A percentile compares a stretch with the other conserved stretches of the same genome.
Conservation (phyloP, 2,113 vertebrate species). For the Pachyramphus minor region DNA sequence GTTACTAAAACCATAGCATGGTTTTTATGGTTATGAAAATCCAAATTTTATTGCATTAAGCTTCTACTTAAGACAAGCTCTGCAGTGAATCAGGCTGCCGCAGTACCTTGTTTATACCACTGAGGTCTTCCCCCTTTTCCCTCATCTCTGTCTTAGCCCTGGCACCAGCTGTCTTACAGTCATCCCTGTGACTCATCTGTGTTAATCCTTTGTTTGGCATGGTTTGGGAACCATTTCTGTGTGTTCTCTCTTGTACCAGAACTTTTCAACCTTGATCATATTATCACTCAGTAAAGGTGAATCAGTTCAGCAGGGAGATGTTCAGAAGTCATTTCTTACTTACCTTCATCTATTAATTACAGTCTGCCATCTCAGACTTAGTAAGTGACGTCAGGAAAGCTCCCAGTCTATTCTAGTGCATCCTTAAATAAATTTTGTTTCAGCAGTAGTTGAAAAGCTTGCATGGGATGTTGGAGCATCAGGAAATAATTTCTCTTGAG, state of each 20-base stretch:
- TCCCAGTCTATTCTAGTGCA: neutral
- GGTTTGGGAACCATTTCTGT: neutral
- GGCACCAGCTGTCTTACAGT: neutral
- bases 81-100: neutral
- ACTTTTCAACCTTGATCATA: neutral
- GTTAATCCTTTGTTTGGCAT: neutral
- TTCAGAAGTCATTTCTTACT: neutral
- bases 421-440: neutral
- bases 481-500: neutral
- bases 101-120: neutral
- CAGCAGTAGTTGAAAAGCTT: neutral
- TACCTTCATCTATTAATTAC: neutral
- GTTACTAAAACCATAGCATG: neutral
- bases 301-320: neutral
- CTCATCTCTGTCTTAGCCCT: neutral
- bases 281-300: neutral
- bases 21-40: neutral
- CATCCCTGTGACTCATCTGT: neutral
- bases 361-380: neutral
- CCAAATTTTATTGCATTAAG: neutral
- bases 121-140: neutral
- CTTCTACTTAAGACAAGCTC: neutral
- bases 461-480: neutral
- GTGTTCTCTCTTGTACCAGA: neutral
- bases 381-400: neutral